phyloP scores from a whole-genome alignment of 1,140 invertebrate genomes.

The Drosophila murphyi region DNA sequence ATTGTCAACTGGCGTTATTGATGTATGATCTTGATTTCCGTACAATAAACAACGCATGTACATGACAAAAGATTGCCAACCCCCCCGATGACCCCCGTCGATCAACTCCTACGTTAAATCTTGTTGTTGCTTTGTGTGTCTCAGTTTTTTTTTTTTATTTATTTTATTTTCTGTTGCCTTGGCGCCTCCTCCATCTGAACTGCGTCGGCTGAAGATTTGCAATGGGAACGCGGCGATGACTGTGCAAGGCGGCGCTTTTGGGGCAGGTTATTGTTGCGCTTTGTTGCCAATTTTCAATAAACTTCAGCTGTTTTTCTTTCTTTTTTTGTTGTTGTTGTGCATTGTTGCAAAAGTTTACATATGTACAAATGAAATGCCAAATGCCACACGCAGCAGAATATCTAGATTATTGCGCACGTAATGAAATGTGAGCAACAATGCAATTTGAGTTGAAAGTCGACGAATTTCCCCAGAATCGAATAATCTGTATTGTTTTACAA shows the following conservation, averaged over 20 bases:
- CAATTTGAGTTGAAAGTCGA: neutral
- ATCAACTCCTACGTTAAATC: constrained; percentile 22
- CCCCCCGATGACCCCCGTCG: neutral
- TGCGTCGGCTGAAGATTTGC: constrained; percentile 37
- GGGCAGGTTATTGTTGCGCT: constrained; percentile 22
- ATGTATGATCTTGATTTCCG: constrained; percentile 79
- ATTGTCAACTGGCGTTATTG: constrained; percentile 79
- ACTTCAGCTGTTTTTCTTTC: constrained; percentile 46
- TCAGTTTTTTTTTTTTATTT: neutral
- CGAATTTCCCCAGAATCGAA: neutral
- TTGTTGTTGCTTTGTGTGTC: constrained; percentile 36
- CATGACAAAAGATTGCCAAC: constrained; percentile 46
- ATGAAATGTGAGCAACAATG: constrained; percentile 38
- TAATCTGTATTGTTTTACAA: neutral
- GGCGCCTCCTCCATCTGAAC: constrained; percentile 35
- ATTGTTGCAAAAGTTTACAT: constrained; percentile 41
- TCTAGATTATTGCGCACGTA: neutral
- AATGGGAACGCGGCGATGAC: constrained; percentile 18
- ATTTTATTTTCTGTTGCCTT: constrained; percentile 36
- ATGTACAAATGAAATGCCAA: constrained; percentile 35
- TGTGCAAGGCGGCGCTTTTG: constrained; percentile 15
- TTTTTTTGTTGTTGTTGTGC: constrained; percentile 18
- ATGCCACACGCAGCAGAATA: constrained; percentile 19
- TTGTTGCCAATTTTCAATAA: constrained; percentile 60
- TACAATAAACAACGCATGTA: constrained; percentile 42